phyloP scores from a whole-genome alignment of 1,140 invertebrate genomes.

The Drosophila pseudoobscura region DNA sequence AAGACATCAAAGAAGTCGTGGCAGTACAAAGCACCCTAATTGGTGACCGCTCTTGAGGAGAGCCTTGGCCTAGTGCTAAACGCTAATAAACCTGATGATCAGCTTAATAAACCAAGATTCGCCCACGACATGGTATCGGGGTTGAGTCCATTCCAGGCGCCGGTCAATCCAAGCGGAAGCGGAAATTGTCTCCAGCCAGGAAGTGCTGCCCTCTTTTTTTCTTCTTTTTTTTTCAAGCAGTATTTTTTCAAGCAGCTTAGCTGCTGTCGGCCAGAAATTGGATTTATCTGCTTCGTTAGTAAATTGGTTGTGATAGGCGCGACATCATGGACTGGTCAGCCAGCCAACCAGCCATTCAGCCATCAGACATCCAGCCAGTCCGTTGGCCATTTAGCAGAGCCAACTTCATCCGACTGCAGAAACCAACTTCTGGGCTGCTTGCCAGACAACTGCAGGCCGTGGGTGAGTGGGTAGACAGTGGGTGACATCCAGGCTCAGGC shows the following conservation, averaged over 20 bases:
- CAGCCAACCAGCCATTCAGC: slow-evolving; percentile 1
- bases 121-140: not conserved
- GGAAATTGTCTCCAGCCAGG: slow-evolving; percentile 67
- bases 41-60: slow-evolving; percentile 12
- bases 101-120: slow-evolving; percentile 50
- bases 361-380: not conserved
- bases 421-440: slow-evolving; percentile 48
- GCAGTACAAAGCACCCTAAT: not conserved
- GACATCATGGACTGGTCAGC: slow-evolving; percentile 49
- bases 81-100: slow-evolving; percentile 33
- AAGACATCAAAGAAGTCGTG: slow-evolving; percentile 26
- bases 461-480: slow-evolving; percentile 27
- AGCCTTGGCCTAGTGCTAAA: slow-evolving; percentile 33
- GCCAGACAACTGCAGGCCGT: slow-evolving; percentile 55
- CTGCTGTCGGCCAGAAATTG: slow-evolving; percentile 73
- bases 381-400: slow-evolving; percentile 19
- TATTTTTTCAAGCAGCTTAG: slow-evolving; percentile 40
- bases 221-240: slow-evolving; percentile 16
- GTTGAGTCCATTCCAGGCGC: slow-evolving; percentile 44
- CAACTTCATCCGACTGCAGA: slow-evolving; percentile 33
- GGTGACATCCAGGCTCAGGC: slow-evolving; percentile 23
- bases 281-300: slow-evolving; percentile 82
- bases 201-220: slow-evolving; percentile 30
- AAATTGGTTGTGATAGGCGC: slow-evolving; percentile 82
- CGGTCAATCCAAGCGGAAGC: slow-evolving; percentile 62